Percentiles rank a stretch among this genome's conserved stretches.
Evolutionary conservation across 2,797 vertebrate genomes (phyloP).

Genomic region (Brachyalestes nurse): DNA sequence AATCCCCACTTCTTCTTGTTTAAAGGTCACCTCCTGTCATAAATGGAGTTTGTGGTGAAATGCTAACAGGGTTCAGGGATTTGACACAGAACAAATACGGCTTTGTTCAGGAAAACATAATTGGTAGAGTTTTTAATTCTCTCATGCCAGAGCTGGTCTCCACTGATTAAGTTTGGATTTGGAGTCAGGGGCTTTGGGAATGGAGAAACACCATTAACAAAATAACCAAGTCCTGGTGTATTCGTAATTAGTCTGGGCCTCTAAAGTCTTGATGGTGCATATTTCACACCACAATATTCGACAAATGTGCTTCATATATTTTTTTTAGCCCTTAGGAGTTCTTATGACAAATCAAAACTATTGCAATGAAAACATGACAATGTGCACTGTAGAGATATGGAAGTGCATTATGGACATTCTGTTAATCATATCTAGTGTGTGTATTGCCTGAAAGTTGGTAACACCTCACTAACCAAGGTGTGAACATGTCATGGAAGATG

Average conservation of each 20-base stretch:
- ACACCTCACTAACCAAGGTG: too few species aligned
- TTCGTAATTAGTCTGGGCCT: not conserved
- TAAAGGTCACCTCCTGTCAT: conserved; percentile 75
- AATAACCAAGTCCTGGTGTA: not conserved
- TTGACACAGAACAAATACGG: conserved; percentile 23
- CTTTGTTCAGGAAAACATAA: conserved; percentile 28
- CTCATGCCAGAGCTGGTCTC: not conserved
- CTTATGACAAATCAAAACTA: too few species aligned
- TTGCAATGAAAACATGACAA: too few species aligned
- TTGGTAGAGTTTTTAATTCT: conserved; percentile 26
- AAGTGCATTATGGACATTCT: too few species aligned
- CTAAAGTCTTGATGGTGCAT: not conserved
- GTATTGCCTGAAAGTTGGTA: too few species aligned
- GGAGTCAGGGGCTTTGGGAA: conserved; percentile 14
- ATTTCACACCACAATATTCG: not conserved
- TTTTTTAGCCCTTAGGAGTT: not conserved
- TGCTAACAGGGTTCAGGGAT: conserved; percentile 27
- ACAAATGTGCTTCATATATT: not conserved
- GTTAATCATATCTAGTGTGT: too few species aligned
- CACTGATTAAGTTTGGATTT: conserved; percentile 12
- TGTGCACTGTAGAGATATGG: too few species aligned
- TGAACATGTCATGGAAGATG: too few species aligned
- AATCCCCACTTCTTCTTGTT: conserved; percentile 66
- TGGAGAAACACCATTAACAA: conserved; percentile 1
- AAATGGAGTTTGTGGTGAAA: conserved; percentile 56